Conservation (phyloP, 2,888 invertebrate genomes). For the Protonemura montana region DNA sequence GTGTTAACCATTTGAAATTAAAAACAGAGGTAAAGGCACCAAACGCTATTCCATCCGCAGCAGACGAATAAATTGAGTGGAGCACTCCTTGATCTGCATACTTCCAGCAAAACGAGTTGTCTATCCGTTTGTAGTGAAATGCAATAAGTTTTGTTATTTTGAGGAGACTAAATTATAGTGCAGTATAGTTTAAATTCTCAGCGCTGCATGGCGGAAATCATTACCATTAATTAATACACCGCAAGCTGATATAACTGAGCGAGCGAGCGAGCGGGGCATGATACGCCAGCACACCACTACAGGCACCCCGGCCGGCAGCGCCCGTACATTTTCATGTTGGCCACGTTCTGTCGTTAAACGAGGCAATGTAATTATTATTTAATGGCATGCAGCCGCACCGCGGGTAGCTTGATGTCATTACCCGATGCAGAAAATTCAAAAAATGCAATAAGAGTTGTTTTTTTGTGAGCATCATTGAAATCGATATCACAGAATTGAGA, state of each 20-base stretch:
- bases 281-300: no score
- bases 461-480: background rate
- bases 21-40: no score
- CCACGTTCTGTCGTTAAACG: background rate
- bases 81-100: no score
- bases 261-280: background rate
- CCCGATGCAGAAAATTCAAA: background rate
- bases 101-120: background rate
- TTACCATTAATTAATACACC: constrained; percentile 22
- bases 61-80: no score
- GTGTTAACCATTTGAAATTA: no score
- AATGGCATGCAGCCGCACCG: background rate
- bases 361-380: background rate
- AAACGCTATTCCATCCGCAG: no score
- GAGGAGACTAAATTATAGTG: background rate
- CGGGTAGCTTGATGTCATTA: background rate
- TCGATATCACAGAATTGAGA: background rate
- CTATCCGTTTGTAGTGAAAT: background rate
- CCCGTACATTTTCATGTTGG: background rate
- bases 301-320: no score
- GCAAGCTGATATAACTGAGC: background rate
- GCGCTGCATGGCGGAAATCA: background rate
- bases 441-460: background rate
- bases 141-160: constrained; percentile 13
- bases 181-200: background rate